Evolutionary conservation across 1,140 invertebrate genomes (phyloP).

Genomic region (Papilio machaon): DNA sequence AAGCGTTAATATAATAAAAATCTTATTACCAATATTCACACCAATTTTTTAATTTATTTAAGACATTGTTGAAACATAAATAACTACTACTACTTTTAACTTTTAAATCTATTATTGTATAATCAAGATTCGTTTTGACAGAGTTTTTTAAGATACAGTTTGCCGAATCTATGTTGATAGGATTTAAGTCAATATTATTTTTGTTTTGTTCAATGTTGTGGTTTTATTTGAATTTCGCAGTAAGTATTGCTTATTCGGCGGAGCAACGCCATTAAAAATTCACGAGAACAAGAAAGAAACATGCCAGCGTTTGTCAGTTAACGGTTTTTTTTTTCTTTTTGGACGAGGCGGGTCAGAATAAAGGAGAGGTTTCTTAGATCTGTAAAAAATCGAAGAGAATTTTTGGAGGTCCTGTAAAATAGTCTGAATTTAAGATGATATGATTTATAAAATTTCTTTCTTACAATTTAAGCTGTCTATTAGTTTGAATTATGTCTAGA

Average conservation of each 20-base stretch:
- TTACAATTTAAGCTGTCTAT: background rate
- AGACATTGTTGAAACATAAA: too few relatives aligned
- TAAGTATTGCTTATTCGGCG: constrained; percentile 11
- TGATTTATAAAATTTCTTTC: background rate
- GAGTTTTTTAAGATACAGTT: too few relatives aligned
- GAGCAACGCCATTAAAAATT: background rate
- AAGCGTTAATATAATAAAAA: too few relatives aligned
- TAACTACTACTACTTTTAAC: too few relatives aligned
- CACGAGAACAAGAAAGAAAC: background rate
- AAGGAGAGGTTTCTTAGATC: background rate
- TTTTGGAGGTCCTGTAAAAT: background rate
- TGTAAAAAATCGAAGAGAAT: background rate
- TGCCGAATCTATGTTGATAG: too few relatives aligned
- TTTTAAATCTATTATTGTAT: too few relatives aligned
- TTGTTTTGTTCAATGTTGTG: background rate
- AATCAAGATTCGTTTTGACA: too few relatives aligned
- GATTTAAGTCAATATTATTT: background rate
- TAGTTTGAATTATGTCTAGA: too few relatives aligned
- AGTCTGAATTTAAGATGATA: background rate
- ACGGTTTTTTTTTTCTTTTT: background rate
- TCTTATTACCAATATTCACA: too few relatives aligned
- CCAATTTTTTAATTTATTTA: too few relatives aligned
- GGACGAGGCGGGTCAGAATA: constrained; percentile 5
- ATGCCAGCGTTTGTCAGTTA: background rate
- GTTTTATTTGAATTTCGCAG: background rate